Base-by-base conservation (phyloP, 2,888 invertebrate species). In the Drosophila phalerata region DNA sequence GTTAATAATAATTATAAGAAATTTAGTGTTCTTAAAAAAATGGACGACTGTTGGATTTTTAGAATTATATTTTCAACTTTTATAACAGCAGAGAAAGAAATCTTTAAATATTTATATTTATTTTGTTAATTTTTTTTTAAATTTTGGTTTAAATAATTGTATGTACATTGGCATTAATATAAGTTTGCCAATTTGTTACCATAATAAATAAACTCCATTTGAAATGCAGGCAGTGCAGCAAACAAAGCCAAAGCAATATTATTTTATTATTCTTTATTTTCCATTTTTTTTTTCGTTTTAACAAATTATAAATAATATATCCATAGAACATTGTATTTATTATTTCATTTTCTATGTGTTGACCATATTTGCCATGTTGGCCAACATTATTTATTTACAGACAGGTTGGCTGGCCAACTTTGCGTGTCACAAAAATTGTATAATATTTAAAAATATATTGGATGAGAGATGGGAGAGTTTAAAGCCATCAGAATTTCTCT, bases 401-500 rank as follows among this genome's bases (percentile, higher is more conserved):
- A 42, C 58, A 60, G n/a, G 61, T 55, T 62, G 48, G 63, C 61
- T 65, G 66, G 61, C 52, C 69, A 81, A 66, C 60, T 69, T 82
- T 79, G 78, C 83, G 78, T 79, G 79, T 74, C 79, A 67, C 58
- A 79, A 67, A 82, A 79, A 52, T 74, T 51, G 61, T 69, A 3
- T 73, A 79, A 66, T 78, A 79, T 79, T 74, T 55, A 69, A 51
- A 69, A 61, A 53, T 28, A 53, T 52, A 49, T 62, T 25, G 53
- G 47, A 17, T 11, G 38, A 30, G 22, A 38, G 22, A 15, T 9
- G n/a, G 2, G 13, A 8, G 13, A 30, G 28, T 17, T 10, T 5
- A 10, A 49, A 28, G 25, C 17, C 52, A 13, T 5, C 6, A 32
- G 40, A 25, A 34, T 22, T 51, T 13, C 10, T 40, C 38, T 34